Evolutionary conservation across 1,140 invertebrate species (phyloP), one percentile per base, ranked within the genome.

Genomic region (Lycorma delicatula): DNA sequence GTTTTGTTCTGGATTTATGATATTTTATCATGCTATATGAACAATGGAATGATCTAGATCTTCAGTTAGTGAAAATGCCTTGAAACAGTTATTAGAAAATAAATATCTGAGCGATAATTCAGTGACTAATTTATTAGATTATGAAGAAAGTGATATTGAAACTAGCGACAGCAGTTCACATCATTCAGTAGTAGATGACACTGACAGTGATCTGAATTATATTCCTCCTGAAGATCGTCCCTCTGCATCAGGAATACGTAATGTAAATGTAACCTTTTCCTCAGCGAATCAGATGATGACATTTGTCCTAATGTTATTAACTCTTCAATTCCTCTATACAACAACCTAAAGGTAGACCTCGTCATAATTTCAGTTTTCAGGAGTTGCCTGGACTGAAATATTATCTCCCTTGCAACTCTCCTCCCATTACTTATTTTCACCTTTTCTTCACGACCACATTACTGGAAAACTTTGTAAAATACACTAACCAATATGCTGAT

Each of bases 271-370:
- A 25, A 6, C 6, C 6, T 25, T 12, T 7, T 46, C 16, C 12
- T 46, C 6, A 46, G 41, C 20, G 41, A 46, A 6, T 11, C 9
- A n/a, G 6, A 16, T 9, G 9, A 9, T 7, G 41, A 46, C 5
- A 6, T 6, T 9, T 3, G 11, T 20, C 9, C n/a, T n/a, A 23
- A 23, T 29, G n/a, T 29, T 28, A 23, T n/a, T 20, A 5, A n/a
- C 20, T n/a, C 9, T 18, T 18, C 23, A 22, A 3, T 3, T 4
- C 49, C 23, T 28, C 28, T 13, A 16, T 23, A 20, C n/a, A 16
- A 5, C 29, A 34, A 16, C 51, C 51, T 54, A 54, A 34, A 38
- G 31, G 31, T 36, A 28, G 49, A 13, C 49, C 49, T 31, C 47
- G 47, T n/a, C n/a, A n/a, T n/a, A n/a, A 4, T 12, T 3, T 54